A percentile compares a stretch with the other conserved stretches of the same genome.
Evolutionary conservation across 2,113 vertebrate genomes (phyloP).

Genomic region (Rhea pennata): DNA sequence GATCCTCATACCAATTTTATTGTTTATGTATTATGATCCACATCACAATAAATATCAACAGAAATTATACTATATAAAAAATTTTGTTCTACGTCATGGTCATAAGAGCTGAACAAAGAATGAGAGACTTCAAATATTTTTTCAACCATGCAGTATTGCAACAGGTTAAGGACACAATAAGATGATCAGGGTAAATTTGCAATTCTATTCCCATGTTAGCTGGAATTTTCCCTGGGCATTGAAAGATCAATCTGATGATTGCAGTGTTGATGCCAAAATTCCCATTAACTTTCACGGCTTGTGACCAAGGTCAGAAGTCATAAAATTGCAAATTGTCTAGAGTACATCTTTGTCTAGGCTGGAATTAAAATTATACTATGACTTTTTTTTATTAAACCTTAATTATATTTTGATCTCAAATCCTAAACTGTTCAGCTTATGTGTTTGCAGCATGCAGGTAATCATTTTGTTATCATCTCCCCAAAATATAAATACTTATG

Average conservation of each 20-base stretch:
- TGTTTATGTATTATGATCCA: not conserved
- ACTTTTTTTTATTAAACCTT: not conserved
- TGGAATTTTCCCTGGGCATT: not conserved
- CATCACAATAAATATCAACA: not conserved
- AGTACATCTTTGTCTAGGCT: fast-evolving
- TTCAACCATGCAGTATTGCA: not conserved
- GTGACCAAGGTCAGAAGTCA: not conserved
- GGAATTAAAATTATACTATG: not conserved
- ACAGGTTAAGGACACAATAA: not conserved
- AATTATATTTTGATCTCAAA: not conserved
- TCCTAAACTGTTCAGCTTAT: not conserved
- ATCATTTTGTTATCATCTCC: not conserved
- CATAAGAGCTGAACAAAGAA: not conserved
- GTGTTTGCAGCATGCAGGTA: not conserved
- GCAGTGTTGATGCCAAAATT: not conserved
- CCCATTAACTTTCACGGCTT: not conserved
- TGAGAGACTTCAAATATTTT: not conserved
- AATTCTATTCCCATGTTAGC: not conserved
- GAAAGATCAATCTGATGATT: not conserved
- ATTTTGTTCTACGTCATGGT: not conserved
- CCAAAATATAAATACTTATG: not conserved
- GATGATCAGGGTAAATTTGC: not conserved
- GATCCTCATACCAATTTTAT: not conserved
- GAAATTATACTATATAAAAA: not conserved
- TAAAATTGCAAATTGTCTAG: not conserved